phyloP scores from a whole-genome alignment of 2,888 invertebrate species.

The Limnephilus marmoratus region DNA sequence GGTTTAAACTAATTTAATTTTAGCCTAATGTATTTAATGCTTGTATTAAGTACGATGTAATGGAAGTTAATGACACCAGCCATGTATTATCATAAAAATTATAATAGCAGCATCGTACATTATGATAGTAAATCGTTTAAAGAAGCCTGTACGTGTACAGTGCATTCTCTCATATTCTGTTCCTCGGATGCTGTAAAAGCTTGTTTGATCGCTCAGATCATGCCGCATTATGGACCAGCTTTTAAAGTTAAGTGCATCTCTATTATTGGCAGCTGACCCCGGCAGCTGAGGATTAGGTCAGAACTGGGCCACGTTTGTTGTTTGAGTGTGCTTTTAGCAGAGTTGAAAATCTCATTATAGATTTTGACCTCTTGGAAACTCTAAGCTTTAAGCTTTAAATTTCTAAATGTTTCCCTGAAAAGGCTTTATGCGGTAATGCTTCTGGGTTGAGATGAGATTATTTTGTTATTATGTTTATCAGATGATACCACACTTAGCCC shows the following conservation, averaged over 20 bases:
- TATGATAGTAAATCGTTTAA: not conserved
- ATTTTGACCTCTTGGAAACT: not conserved
- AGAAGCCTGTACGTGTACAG: not conserved
- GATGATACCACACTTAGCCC: not conserved
- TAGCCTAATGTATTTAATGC: not conserved
- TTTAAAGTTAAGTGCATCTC: slow-evolving; percentile 27
- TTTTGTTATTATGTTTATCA: not conserved
- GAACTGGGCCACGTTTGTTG: not conserved
- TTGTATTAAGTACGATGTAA: not conserved
- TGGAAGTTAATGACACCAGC: not conserved
- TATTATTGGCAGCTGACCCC: slow-evolving; percentile 5
- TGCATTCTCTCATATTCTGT: not conserved
- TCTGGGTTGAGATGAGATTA: not conserved
- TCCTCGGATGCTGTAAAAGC: slow-evolving; percentile 15
- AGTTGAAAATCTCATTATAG: not conserved
- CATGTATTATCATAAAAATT: not conserved
- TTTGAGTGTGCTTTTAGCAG: not conserved
- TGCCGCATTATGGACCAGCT: not conserved
- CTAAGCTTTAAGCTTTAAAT: not conserved
- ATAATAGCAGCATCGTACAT: not conserved
- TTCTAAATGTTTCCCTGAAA: not conserved
- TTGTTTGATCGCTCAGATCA: slow-evolving; percentile 7
- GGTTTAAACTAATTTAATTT: too few species aligned
- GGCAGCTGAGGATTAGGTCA: not conserved
- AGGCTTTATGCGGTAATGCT: not conserved